Base-by-base conservation (phyloP, 2,113 vertebrate genomes). In the Trachemys scripta region DNA sequence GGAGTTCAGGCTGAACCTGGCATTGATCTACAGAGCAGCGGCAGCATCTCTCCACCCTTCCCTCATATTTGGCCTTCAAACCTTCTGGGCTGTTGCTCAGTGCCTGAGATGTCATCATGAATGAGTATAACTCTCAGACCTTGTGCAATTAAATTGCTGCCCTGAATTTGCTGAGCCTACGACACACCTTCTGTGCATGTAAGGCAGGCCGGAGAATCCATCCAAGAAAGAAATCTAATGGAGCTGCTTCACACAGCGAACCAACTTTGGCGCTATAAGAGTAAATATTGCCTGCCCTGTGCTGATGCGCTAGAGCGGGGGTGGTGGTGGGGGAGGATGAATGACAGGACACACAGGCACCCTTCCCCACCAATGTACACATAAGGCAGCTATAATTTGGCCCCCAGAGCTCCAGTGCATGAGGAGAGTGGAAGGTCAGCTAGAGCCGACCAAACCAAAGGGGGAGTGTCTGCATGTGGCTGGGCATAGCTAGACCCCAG, bases 91-190 rank as follows among this genome's bases (percentile, higher is more conserved):
- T 5, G 45, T 90, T 96, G 90, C 89, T 80, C 84, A 38, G 82
- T 90, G 87, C 90, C 81, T 0, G 0, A 81, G 87, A 79, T 85
- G 89, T 94, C 96, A 95, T 81, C 53, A 12, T 12, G 90, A 91
- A 94, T 90, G 88, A 97, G 85, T 91, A 57, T 62, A 96, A 92
- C 93, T 97, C 96, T 97, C 97, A 96, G 96, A 95, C 17, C 62
- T 31, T 19, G 62, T 69, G 62, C 35, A n/a, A 16, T 96, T 97
- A 95, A 97, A 95, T 96, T 96, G 92, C 56, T 92, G 94, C 93
- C 85, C 54, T 87, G 87, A 94, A 96, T 92, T 93, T 94, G 92
- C 72, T 54, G 89, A 94, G 90, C 95, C 92, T 91, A 78, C 1
- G 4, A 96, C 94, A 94, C 69, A 79, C 83, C 81, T 90, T 92